These are phyloP conservation scores for Crocodylus rhombifer DNA, from an alignment of 2,797 vertebrate species.

Conservation along the genomic window DNA sequence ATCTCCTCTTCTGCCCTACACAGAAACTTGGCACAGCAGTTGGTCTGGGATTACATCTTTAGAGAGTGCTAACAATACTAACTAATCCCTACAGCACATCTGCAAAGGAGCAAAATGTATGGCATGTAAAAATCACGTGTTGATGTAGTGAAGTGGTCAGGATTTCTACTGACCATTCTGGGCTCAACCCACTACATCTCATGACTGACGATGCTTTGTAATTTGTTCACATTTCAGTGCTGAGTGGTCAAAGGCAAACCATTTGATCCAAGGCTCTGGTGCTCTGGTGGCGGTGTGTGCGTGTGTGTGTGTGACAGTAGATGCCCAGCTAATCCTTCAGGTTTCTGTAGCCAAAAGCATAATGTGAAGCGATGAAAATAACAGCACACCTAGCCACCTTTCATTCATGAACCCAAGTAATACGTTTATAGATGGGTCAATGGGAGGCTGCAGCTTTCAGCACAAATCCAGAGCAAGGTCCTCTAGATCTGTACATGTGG, in stretches of 20 bases:
- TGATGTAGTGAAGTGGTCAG: background rate
- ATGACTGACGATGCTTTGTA: background rate
- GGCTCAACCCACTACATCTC: background rate
- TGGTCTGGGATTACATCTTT: rapidly evolving
- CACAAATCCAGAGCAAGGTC: no score
- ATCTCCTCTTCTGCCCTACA: background rate
- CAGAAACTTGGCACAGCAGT: rapidly evolving
- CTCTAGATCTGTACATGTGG: no score
- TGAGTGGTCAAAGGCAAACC: no score
- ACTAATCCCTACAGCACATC: background rate
- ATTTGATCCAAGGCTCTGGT: no score
- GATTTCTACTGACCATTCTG: background rate
- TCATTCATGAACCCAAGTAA: no score
- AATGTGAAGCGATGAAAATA: no score
- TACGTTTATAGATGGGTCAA: no score
- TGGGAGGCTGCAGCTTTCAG: no score
- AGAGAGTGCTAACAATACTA: background rate
- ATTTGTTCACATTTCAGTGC: background rate
- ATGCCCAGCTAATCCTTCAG: background rate
- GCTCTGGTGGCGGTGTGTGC: no score
- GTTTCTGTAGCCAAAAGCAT: no score
- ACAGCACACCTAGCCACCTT: no score
- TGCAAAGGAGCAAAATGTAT: background rate
- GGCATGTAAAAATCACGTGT: background rate
- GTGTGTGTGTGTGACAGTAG: background rate